Evolutionary conservation across 2,797 vertebrate genomes (phyloP).

Genomic region (Platyrinchus mystaceus): DNA sequence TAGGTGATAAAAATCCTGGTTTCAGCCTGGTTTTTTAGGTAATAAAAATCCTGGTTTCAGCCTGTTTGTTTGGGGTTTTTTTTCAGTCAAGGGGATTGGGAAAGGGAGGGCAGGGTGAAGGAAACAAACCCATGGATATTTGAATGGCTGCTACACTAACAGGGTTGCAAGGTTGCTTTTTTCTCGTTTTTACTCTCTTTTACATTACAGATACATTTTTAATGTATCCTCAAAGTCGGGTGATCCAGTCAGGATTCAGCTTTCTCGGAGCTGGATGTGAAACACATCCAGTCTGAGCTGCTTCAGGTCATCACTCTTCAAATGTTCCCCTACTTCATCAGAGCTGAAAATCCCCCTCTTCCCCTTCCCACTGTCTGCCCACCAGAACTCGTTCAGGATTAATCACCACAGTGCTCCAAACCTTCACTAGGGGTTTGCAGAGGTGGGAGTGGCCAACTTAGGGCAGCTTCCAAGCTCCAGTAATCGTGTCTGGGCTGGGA

Average conservation of each 20-base stretch:
- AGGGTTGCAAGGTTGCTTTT: not conserved
- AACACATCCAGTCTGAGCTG: not conserved
- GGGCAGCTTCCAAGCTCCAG: not conserved
- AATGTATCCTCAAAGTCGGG: not conserved
- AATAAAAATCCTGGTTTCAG: not conserved
- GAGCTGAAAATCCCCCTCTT: not conserved
- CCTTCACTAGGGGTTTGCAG: not conserved
- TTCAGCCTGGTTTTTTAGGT: not conserved
- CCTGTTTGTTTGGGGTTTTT: not conserved
- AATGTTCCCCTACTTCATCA: not conserved
- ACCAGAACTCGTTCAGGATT: accelerated
- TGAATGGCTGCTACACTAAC: not conserved
- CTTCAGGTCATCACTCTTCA: not conserved
- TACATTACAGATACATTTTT: not conserved
- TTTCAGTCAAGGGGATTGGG: not conserved
- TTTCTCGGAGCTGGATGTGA: not conserved
- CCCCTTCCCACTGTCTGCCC: not conserved
- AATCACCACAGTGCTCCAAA: not conserved
- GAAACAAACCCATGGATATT: accelerated
- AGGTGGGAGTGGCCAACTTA: not conserved
- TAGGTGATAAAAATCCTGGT: not conserved
- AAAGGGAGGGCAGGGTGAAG: not conserved
- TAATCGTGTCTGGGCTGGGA: not conserved
- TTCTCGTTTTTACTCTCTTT: not conserved
- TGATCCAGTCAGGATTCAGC: not conserved